Conservation (phyloP, 2,113 vertebrate species). For the Rynchops niger region DNA sequence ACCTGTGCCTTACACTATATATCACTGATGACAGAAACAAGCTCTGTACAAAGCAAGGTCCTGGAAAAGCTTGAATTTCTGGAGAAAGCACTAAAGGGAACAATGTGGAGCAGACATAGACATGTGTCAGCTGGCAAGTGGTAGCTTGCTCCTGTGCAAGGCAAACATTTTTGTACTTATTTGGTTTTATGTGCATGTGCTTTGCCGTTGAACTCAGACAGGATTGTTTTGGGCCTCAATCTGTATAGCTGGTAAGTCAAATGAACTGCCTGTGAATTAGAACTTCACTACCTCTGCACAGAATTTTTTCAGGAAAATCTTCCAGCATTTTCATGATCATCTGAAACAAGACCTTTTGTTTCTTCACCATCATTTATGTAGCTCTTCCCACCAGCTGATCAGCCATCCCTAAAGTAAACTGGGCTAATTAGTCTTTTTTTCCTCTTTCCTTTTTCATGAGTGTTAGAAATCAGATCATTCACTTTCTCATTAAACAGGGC, state of each 20-base stretch:
- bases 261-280: neutral
- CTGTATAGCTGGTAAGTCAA: neutral
- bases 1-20: neutral
- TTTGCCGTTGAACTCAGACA: neutral
- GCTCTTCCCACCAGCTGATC: neutral
- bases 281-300: neutral
- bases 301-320: neutral
- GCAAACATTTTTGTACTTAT: neutral
- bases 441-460: neutral
- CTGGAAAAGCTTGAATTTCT: neutral
- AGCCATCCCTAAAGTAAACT: neutral
- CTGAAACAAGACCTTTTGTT: neutral
- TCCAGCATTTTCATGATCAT: neutral
- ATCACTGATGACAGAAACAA: neutral
- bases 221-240: neutral
- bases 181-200: neutral
- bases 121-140: neutral
- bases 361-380: neutral
- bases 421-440: neutral
- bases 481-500: neutral
- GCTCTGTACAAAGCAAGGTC: neutral
- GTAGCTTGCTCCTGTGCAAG: neutral
- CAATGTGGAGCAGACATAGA: neutral
- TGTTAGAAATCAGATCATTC: neutral
- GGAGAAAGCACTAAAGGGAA: neutral